phyloP scores from a whole-genome alignment of 2,888 invertebrate genomes.

The Cantharis flavilabris region DNA sequence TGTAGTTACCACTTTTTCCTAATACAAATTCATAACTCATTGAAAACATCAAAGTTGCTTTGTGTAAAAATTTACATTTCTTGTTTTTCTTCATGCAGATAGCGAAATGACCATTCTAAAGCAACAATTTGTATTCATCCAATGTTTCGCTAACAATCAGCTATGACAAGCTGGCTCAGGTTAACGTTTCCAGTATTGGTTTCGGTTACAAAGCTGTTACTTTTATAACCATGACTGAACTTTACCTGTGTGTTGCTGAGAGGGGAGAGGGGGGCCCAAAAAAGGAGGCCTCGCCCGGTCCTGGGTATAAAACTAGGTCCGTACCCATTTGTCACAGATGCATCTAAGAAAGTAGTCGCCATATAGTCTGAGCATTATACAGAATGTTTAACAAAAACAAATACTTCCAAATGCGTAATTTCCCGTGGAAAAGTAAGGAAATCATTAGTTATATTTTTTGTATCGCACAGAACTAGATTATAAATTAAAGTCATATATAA shows the following conservation, averaged over 20 bases:
- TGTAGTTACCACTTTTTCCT: not conserved
- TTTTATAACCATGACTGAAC: not conserved
- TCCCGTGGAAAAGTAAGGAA: conserved; percentile 47
- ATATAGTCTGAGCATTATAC: conserved; percentile 32
- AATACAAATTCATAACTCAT: not conserved
- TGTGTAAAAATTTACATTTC: not conserved
- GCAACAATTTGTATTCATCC: not conserved
- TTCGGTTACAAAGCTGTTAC: not conserved
- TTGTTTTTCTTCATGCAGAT: not conserved
- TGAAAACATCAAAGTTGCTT: not conserved
- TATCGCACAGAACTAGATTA: conserved; percentile 38
- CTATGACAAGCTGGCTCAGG: not conserved
- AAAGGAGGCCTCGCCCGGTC: no score
- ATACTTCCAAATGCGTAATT: conserved; percentile 44
- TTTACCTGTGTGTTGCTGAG: no score
- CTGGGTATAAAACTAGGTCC: not conserved
- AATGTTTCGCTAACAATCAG: not conserved
- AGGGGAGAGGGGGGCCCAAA: no score
- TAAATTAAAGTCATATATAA: conserved; percentile 37
- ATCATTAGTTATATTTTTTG: conserved; percentile 47
- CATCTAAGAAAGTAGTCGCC: conserved; percentile 33
- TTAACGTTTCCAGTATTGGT: not conserved
- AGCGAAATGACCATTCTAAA: not conserved
- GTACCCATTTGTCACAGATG: not conserved
- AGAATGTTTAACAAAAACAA: conserved; percentile 37